Percentiles rank a stretch among this genome's conserved stretches.
Conservation (phyloP, 2,888 invertebrate genomes). For the Andrena bicolor region DNA sequence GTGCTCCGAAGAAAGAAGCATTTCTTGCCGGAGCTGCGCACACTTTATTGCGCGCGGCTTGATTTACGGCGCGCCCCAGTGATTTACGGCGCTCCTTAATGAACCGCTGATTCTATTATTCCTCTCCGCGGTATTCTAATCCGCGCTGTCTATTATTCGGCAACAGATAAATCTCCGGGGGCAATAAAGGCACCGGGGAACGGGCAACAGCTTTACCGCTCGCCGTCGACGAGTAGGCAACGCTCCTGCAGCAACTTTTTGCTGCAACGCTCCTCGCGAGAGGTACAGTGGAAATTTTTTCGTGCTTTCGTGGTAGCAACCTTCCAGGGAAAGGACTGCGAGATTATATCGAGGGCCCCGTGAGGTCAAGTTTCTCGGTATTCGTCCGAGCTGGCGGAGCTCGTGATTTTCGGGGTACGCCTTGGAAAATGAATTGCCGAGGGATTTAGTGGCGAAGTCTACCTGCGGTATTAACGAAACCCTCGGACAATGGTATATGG, state of each 20-base stretch:
- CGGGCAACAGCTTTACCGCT: background rate
- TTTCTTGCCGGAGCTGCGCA: background rate
- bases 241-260: background rate
- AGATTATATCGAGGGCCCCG: background rate
- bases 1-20: background rate
- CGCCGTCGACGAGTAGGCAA: background rate
- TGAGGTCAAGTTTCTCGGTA: background rate
- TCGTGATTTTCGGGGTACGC: background rate
- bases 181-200: constrained; percentile 22
- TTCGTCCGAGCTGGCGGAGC: background rate
- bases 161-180: constrained; percentile 19
- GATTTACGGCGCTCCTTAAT: constrained; percentile 33
- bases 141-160: constrained; percentile 17
- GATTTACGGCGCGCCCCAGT: constrained; percentile 11
- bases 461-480: background rate
- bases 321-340: constrained; percentile 1
- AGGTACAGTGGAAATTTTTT: background rate
- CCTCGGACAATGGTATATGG: background rate
- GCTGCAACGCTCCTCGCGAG: background rate
- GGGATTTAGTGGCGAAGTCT: background rate
- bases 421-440: background rate
- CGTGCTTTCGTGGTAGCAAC: background rate
- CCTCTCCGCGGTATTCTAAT: constrained; percentile 19
- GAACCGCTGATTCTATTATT: constrained; percentile 28
- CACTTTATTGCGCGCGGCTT: background rate